A percentile compares a stretch with the other conserved stretches of the same genome.
Conservation (phyloP, 2,113 vertebrate genomes). For the Romanogobio albipinnatus region DNA sequence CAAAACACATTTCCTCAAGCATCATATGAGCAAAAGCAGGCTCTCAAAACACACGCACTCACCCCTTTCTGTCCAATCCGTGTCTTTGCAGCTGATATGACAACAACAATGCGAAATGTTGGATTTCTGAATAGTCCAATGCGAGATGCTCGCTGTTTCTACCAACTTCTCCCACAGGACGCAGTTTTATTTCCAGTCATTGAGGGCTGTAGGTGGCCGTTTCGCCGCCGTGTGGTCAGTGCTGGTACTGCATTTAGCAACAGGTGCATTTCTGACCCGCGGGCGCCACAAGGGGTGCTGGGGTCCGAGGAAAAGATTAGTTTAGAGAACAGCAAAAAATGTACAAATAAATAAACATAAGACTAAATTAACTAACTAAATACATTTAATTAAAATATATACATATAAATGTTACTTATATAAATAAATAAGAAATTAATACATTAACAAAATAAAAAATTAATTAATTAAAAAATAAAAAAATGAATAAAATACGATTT, state of each 20-base stretch:
- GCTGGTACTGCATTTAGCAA: neutral
- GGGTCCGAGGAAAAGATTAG: too few species aligned
- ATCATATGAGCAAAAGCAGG: neutral
- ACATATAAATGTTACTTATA: too few species aligned
- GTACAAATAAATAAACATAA: too few species aligned
- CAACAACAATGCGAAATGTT: neutral
- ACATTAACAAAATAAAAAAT: too few species aligned
- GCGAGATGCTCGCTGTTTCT: constrained; percentile 18
- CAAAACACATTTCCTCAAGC: neutral
- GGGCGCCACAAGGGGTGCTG: too few species aligned
- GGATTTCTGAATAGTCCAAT: neutral
- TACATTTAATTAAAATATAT: too few species aligned
- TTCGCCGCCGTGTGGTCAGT: constrained; percentile 12
- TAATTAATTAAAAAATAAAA: too few species aligned
- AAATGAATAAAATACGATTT: too few species aligned
- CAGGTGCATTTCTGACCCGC: constrained; percentile 35
- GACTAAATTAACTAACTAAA: too few species aligned
- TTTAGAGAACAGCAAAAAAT: too few species aligned
- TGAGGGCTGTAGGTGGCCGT: neutral
- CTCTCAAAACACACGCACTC: constrained; percentile 30
- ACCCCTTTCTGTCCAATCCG: neutral
- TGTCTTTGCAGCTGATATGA: neutral
- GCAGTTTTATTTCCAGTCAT: neutral
- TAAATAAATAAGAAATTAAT: too few species aligned
- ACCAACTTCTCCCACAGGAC: constrained; percentile 46